Evolutionary conservation across 2,797 vertebrate genomes (phyloP), one percentile per base, ranked within the genome.

Genomic region (Setipinna tenuifilis): DNA sequence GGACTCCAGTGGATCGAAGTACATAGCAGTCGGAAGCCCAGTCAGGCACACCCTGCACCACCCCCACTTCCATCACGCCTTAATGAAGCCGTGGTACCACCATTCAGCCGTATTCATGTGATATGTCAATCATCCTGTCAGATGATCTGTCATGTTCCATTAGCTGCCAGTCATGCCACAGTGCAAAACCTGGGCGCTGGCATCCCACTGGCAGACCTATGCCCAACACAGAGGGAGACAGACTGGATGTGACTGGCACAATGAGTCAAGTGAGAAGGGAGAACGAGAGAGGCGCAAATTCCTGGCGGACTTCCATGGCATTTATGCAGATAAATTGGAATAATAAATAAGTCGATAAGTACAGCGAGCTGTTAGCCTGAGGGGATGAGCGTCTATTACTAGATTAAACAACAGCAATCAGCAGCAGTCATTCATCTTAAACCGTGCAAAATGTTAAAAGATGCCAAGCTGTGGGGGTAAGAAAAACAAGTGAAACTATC

Each of bases 321-420:
- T 93, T 95, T 93, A 94, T 95, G 94, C 89, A 96, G 93, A 95
- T 93, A 92, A 92, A 95, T 88, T 88, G 83, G 93, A 93, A 89
- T 93, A 94, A 95, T 94, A 94, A 94, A 95, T 93, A 95, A 95
- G 94, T 94, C 81, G 90, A 91, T 92, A 92, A 95, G 92, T 90
- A 89, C 88, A 90, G 92, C 91, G 90, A 94, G 91, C 91, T 90
- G 92, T 92, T 95, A 93, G 94, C 93, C 93, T 93, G 90, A 93
- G 93, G 91, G 89, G 90, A 93, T 90, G 91, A 89, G 91, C 91
- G 90, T 94, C 92, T 85, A 94, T 94, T 94, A 95, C 91, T 88
- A 91, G 94, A 93, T 95, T 94, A 95, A 96, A 95, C 95, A 95
- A 95, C 93, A 93, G 93, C 90, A 94, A 92, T 93, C 94, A 95